phyloP scores from a whole-genome alignment of 2,113 vertebrate genomes.

The Mesitornis unicolor region DNA sequence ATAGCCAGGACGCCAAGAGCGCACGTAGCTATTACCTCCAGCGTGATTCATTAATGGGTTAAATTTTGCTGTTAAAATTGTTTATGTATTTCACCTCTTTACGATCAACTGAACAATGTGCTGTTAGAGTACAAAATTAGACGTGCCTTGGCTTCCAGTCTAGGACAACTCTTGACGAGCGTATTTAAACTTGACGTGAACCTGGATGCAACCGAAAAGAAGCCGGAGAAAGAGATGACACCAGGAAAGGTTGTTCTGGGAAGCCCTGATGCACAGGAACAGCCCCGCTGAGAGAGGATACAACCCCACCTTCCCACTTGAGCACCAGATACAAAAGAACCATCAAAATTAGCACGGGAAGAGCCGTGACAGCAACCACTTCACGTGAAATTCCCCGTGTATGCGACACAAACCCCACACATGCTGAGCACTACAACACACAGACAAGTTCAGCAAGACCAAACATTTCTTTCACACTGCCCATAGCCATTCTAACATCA shows the following conservation, averaged over 20 bases:
- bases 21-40: not conserved
- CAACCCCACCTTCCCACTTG: slow-evolving; percentile 15
- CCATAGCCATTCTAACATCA: not conserved
- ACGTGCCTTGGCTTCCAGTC: not conserved
- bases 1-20: not conserved
- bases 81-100: slow-evolving; percentile 39
- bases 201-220: not conserved
- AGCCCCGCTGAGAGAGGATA: not conserved
- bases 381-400: not conserved
- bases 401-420: not conserved
- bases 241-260: not conserved
- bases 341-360: not conserved
- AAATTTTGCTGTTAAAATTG: slow-evolving; percentile 12
- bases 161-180: not conserved
- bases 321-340: not conserved
- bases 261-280: slow-evolving; percentile 6
- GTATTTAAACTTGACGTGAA: not conserved
- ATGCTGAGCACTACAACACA: not conserved
- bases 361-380: not conserved
- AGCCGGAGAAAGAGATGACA: not conserved
- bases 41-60: slow-evolving; percentile 14
- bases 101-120: not conserved
- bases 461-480: not conserved
- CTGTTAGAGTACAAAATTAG: not conserved
- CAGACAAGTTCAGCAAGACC: not conserved